Conservation (phyloP, 2,797 vertebrate species). For the Crypturellus tataupa region DNA sequence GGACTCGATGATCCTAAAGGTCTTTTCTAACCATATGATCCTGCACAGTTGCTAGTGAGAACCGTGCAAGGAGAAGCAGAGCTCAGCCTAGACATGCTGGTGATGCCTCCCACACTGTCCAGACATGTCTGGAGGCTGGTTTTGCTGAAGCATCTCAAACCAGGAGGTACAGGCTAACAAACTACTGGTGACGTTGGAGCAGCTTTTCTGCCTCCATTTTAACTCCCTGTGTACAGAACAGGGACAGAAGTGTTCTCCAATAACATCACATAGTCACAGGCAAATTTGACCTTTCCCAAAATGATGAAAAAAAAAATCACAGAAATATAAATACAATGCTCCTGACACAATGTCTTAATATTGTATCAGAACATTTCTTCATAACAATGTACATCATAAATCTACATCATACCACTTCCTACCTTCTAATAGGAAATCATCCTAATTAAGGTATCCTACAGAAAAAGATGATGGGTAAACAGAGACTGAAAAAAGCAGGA, state of each 20-base stretch:
- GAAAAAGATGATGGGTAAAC: neutral
- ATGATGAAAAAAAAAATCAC: slow-evolving; percentile 35
- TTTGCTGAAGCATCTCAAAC: neutral
- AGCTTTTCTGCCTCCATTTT: neutral
- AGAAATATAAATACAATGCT: slow-evolving; percentile 35
- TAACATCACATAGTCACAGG: neutral
- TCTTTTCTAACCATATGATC: no score
- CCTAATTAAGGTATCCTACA: neutral
- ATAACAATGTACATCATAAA: neutral
- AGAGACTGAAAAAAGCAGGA: neutral
- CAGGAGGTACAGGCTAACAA: neutral
- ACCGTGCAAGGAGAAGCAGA: neutral
- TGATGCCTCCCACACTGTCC: neutral
- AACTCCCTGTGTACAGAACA: neutral
- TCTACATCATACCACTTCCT: neutral
- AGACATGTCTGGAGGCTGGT: neutral
- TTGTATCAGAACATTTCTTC: neutral
- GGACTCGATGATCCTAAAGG: no score
- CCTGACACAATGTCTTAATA: neutral
- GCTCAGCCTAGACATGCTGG: neutral
- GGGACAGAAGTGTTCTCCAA: neutral
- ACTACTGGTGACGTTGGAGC: neutral
- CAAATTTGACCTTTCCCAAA: slow-evolving; percentile 1
- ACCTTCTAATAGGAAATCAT: neutral
- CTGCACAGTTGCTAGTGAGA: neutral